Percentiles rank a stretch among this genome's conserved stretches.
phyloP scores from a whole-genome alignment of 2,113 vertebrate genomes.

The Dolichallabes microphthalmus region DNA sequence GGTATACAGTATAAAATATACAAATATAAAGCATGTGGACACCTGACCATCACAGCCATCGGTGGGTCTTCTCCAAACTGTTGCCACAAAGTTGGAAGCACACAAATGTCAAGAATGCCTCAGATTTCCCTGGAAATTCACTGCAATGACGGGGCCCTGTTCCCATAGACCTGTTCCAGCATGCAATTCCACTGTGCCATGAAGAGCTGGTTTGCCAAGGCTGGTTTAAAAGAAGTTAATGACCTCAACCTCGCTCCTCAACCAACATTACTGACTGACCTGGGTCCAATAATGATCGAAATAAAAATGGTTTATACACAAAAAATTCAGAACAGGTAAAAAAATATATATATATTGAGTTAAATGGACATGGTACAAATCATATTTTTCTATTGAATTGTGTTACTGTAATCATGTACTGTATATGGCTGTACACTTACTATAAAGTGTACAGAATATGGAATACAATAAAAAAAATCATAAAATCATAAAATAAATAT shows the following conservation, averaged over 20 bases:
- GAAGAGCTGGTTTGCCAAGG: neutral
- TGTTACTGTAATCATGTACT: constrained; percentile 6
- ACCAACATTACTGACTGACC: no score
- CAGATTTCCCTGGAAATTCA: neutral
- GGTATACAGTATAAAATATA: neutral
- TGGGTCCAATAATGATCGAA: neutral
- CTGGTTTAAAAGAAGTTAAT: neutral
- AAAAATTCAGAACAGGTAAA: neutral
- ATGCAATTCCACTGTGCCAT: neutral
- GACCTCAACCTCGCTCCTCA: neutral
- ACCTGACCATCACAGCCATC: neutral
- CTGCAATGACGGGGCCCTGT: neutral
- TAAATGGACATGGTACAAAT: neutral
- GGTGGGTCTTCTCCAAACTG: neutral
- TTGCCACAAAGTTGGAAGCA: neutral
- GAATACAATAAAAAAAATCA: neutral
- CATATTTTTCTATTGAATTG: neutral
- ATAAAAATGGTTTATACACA: neutral
- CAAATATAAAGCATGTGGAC: neutral
- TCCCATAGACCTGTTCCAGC: neutral
- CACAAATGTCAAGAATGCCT: neutral
- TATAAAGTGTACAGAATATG: neutral
- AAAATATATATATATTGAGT: neutral
- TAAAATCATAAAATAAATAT: neutral
- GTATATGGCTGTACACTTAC: neutral